Conservation (phyloP, 2,888 invertebrate species). For the Xylophagus ater region DNA sequence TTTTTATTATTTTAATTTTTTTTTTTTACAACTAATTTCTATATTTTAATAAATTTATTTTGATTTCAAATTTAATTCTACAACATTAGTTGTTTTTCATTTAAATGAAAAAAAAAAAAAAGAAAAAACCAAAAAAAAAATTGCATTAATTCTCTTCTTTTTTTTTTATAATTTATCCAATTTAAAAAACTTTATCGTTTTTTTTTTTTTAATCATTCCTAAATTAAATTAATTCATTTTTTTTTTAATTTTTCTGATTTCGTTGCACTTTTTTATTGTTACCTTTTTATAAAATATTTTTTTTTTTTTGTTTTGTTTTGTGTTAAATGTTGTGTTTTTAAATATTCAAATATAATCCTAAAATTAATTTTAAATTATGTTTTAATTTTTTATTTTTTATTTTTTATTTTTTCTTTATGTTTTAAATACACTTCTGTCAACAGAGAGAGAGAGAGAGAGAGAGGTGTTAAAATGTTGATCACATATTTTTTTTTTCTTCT, state of each 20-base stretch:
- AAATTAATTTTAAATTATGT: too few species aligned
- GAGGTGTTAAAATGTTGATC: conserved; percentile 13
- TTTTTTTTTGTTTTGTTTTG: conserved; percentile 9
- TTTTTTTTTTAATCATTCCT: conserved; percentile 1
- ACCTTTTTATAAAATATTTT: conserved; percentile 10
- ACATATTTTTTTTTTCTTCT: too few species aligned
- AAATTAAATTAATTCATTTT: conserved; percentile 7
- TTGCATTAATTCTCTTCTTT: too few species aligned
- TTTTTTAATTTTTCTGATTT: conserved; percentile 6
- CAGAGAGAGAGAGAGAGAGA: too few species aligned
- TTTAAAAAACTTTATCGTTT: neutral
- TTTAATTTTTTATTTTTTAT: too few species aligned
- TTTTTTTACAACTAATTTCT: conserved; percentile 3
- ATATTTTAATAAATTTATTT: conserved; percentile 4
- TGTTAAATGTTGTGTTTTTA: too few species aligned
- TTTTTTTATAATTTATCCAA: conserved; percentile 1
- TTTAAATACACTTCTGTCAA: conserved; percentile 13
- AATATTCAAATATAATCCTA: conserved; percentile 10
- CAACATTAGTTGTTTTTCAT: conserved; percentile 5
- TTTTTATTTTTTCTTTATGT: too few species aligned
- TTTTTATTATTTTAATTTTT: conserved; percentile 5
- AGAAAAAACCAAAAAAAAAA: too few species aligned
- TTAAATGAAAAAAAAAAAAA: conserved; percentile 6
- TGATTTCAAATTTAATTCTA: conserved; percentile 3
- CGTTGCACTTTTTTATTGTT: conserved; percentile 12